These are phyloP conservation scores for Paramuricea clavata DNA, from an alignment of 92 coral and sea anemone species.

Conservation along the genomic window DNA sequence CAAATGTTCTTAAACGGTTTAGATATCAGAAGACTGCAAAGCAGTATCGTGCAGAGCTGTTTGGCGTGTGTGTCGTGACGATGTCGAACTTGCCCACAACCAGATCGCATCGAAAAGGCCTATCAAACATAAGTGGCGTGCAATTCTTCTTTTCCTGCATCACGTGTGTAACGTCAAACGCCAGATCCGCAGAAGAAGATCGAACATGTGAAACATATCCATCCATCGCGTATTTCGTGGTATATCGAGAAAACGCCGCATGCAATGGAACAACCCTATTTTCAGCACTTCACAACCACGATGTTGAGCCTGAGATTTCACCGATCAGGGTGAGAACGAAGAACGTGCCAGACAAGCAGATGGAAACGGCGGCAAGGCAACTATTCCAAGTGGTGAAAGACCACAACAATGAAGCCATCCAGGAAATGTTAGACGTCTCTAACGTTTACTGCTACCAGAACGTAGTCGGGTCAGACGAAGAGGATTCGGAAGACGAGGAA, in stretches of 20 bases:
- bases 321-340: background rate
- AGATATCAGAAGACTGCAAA: background rate
- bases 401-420: background rate
- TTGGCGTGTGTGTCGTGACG: background rate
- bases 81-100: background rate
- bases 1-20: background rate
- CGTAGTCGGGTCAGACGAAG: background rate
- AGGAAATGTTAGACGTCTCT: background rate
- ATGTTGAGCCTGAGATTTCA: constrained; percentile 6
- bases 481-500: background rate
- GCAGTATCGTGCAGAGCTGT: background rate
- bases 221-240: background rate
- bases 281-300: background rate
- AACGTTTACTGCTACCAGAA: constrained; percentile 6
- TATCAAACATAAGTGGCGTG: background rate
- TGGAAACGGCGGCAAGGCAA: constrained; percentile 2
- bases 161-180: background rate
- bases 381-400: constrained; percentile 15
- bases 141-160: background rate
- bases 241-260: background rate
- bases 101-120: background rate
- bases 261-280: background rate
- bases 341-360: background rate
- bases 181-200: background rate
- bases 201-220: background rate